Evolutionary conservation across 2,113 vertebrate genomes (phyloP).

Genomic region (Stigmatopora nigra): DNA sequence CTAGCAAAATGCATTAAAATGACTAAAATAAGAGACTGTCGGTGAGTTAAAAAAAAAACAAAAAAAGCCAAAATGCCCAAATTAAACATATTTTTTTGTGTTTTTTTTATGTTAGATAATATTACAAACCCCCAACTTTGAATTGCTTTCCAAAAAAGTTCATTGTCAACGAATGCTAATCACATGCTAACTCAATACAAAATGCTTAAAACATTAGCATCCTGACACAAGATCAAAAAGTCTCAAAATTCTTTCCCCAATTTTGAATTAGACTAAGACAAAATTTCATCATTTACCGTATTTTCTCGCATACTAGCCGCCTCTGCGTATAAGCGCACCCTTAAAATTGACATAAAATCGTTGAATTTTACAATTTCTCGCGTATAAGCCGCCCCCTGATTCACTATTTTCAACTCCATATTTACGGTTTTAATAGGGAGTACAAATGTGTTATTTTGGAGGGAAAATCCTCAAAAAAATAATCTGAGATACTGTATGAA

Average conservation of each 20-base stretch:
- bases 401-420: too few relatives aligned
- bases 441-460: too few relatives aligned
- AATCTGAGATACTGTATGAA: too few relatives aligned
- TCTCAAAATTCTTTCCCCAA: neutral
- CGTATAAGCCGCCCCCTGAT: too few relatives aligned
- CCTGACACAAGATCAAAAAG: neutral
- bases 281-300: too few relatives aligned
- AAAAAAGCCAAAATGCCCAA: neutral
- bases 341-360: too few relatives aligned
- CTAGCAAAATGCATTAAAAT: neutral
- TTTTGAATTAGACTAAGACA: too few relatives aligned
- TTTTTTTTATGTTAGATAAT: neutral
- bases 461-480: too few relatives aligned
- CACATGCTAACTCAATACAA: neutral
- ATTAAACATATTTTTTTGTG: neutral
- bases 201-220: neutral
- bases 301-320: too few relatives aligned
- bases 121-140: neutral
- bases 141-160: neutral
- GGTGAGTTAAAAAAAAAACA: neutral
- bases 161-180: neutral
- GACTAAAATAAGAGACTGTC: neutral
- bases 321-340: too few relatives aligned
- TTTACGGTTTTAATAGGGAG: too few relatives aligned
- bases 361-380: too few relatives aligned